A percentile compares a stretch with the other conserved stretches of the same genome.
These are phyloP conservation scores for Cladopsammia gracilis DNA, from an alignment of 64 coral and sea anemone genomes.

Conservation along the genomic window DNA sequence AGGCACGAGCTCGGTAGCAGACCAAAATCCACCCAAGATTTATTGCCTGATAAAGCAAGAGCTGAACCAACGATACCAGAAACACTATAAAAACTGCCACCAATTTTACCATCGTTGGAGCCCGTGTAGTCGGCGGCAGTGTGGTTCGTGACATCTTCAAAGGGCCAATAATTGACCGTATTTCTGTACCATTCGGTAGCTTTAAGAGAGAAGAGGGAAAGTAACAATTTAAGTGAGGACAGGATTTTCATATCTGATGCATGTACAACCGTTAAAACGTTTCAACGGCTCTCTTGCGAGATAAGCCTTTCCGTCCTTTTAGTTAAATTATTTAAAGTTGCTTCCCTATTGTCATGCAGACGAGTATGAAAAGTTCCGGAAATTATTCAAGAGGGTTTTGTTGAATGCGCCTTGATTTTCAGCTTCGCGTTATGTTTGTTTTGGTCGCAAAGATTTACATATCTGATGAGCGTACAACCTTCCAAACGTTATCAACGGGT, in stretches of 20 bases:
- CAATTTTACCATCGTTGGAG: constrained; percentile 69
- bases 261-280: background rate
- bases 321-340: constrained; percentile 3
- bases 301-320: background rate
- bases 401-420: too few species aligned
- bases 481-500: background rate
- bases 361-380: background rate
- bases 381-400: too few species aligned
- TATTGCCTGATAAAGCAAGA: constrained; percentile 45
- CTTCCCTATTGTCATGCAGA: constrained; percentile 11
- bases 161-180: constrained; percentile 88
- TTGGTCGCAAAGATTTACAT: too few species aligned
- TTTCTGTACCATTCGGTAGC: constrained; percentile 83
- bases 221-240: constrained; percentile 29
- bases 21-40: constrained; percentile 73
- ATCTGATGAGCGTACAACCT: too few species aligned
- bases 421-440: too few species aligned
- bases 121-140: constrained; percentile 66
- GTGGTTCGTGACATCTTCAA: constrained; percentile 59
- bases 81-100: constrained; percentile 49
- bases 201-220: constrained; percentile 56
- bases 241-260: constrained; percentile 4
- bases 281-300: background rate
- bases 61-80: constrained; percentile 84
- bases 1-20: constrained; percentile 72